Conservation (phyloP, 2,888 invertebrate species). For the Morinoia aosen region DNA sequence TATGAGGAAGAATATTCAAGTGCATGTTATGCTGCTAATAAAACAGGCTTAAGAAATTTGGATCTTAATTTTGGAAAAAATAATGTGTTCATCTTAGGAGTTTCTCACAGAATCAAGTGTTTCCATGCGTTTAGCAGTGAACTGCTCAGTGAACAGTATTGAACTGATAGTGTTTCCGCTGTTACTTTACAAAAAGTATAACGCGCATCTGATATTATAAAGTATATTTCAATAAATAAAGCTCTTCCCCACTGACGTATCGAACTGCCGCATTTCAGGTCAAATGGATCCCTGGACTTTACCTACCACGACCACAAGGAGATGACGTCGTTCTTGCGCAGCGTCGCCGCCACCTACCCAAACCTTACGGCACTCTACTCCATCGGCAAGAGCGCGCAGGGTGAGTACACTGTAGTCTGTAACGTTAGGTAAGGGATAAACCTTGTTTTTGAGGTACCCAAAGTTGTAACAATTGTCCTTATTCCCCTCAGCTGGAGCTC, state of each 20-base stretch:
- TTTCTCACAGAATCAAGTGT: not conserved
- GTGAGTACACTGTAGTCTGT: slow-evolving; percentile 73
- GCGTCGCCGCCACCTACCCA: slow-evolving; percentile 85
- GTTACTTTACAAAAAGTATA: not conserved
- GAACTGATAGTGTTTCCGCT: not conserved
- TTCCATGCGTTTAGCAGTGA: too few relatives aligned
- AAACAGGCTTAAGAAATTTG: not conserved
- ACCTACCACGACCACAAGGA: slow-evolving; percentile 89
- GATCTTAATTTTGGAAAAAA: not conserved
- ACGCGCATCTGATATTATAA: not conserved
- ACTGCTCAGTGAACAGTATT: too few relatives aligned
- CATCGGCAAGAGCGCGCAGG: slow-evolving; percentile 93
- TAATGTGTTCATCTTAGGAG: too few relatives aligned
- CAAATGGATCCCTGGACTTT: slow-evolving; percentile 77
- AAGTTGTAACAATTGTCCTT: too few relatives aligned
- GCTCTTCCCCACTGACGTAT: not conserved
- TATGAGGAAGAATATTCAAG: not conserved
- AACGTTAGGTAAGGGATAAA: too few relatives aligned
- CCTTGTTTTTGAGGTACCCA: too few relatives aligned
- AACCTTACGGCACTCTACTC: slow-evolving; percentile 91
- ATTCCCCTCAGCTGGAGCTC: too few relatives aligned
- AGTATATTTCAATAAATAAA: too few relatives aligned
- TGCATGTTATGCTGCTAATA: not conserved
- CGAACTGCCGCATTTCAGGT: slow-evolving; percentile 67
- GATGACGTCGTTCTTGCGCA: slow-evolving; percentile 85